Evolutionary conservation across 2,888 invertebrate genomes (phyloP).

Genomic region (Eudemis profundana): DNA sequence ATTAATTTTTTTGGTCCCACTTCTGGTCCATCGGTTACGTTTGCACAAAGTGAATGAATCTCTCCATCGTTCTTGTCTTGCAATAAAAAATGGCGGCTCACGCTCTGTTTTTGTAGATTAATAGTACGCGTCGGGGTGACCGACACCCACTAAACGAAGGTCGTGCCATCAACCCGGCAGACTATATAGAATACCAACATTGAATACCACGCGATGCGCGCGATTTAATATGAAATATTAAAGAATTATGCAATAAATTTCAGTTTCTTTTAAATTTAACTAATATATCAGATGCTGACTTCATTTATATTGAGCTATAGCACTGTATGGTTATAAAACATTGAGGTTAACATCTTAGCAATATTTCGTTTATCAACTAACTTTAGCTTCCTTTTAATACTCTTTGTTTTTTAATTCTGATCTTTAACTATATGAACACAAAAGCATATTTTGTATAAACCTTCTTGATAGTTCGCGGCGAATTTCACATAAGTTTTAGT

Average conservation of each 20-base stretch:
- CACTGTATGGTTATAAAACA: background rate
- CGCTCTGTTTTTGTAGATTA: background rate
- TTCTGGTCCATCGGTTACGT: no score
- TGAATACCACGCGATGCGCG: slow-evolving; percentile 28
- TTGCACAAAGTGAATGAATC: no score
- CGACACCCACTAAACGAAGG: slow-evolving; percentile 41
- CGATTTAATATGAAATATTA: slow-evolving; percentile 30
- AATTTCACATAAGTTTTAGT: slow-evolving; percentile 8
- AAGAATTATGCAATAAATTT: slow-evolving; percentile 14
- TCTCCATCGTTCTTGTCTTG: no score
- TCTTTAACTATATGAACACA: no score
- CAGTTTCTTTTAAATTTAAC: slow-evolving; percentile 4
- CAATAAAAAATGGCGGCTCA: no score
- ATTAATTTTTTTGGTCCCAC: no score
- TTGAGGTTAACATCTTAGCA: background rate
- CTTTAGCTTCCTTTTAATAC: background rate
- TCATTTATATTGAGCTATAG: background rate
- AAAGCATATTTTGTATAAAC: slow-evolving; percentile 12
- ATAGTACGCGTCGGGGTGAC: slow-evolving; percentile 45
- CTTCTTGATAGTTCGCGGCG: slow-evolving; percentile 15
- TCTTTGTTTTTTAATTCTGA: background rate
- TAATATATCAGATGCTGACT: slow-evolving; percentile 7
- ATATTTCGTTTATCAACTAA: no score
- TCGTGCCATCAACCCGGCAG: slow-evolving; percentile 45
- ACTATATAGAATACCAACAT: slow-evolving; percentile 25